phyloP scores from a whole-genome alignment of 2,888 invertebrate genomes.

The Octodonta nipae region DNA sequence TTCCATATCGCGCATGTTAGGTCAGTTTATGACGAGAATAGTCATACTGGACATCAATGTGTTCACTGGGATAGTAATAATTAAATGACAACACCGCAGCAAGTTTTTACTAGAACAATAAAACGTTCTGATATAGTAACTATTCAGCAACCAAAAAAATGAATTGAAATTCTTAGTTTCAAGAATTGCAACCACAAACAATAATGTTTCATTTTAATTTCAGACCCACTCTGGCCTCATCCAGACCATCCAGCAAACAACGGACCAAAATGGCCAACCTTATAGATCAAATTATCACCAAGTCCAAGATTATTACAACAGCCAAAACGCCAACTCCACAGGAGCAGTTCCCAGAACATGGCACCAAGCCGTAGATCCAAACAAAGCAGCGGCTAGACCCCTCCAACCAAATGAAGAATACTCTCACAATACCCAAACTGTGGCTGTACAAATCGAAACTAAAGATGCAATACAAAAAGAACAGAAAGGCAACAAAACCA shows the following conservation, averaged over 20 bases:
- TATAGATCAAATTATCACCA: conserved; percentile 44
- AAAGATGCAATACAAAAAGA: conserved; percentile 34
- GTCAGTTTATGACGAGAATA: too few species aligned
- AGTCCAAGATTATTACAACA: conserved; percentile 37
- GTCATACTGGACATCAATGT: too few species aligned
- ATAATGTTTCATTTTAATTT: conserved; percentile 15
- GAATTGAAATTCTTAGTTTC: too few species aligned
- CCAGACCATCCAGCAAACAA: conserved; percentile 38
- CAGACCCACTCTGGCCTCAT: conserved; percentile 29
- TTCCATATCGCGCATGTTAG: too few species aligned
- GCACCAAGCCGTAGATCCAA: conserved; percentile 17
- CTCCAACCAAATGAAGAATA: conserved; percentile 26
- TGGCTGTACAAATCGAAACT: conserved; percentile 47
- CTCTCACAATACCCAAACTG: conserved; percentile 23
- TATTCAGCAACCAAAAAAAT: too few species aligned
- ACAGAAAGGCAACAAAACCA: conserved; percentile 46
- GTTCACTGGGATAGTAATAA: too few species aligned
- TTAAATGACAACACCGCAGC: too few species aligned
- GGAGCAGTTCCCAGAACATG: conserved; percentile 30
- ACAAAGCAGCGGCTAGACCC: conserved; percentile 26
- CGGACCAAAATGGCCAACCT: conserved; percentile 36
- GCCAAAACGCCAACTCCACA: conserved; percentile 25
- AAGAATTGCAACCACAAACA: too few species aligned
- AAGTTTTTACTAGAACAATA: too few species aligned
- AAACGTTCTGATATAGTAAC: too few species aligned